Conservation (phyloP, 2,888 invertebrate genomes). For the Alcis repandata region DNA sequence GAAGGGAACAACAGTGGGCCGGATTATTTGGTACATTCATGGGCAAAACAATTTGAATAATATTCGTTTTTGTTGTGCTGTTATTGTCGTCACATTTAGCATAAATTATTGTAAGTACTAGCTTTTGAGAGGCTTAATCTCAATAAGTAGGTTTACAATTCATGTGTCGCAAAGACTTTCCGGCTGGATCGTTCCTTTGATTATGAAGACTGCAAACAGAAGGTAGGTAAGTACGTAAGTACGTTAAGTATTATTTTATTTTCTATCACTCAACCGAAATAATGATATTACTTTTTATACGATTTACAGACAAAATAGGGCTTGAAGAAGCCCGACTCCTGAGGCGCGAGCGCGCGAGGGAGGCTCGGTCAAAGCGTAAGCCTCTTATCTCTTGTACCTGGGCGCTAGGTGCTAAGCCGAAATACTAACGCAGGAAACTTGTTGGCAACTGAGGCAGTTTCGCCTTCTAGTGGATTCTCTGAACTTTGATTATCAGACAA, state of each 20-base stretch:
- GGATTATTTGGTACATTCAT: conserved; percentile 13
- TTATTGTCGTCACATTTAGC: not conserved
- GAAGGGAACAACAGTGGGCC: conserved; percentile 9
- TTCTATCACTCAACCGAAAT: conserved; percentile 20
- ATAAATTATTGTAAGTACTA: no score
- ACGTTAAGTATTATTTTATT: not conserved
- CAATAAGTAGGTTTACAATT: no score
- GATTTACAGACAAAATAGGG: conserved; percentile 29
- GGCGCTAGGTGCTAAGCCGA: conserved; percentile 36
- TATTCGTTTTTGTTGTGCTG: not conserved
- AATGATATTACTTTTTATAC: conserved; percentile 32
- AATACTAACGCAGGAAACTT: conserved; percentile 15
- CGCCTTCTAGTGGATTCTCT: not conserved
- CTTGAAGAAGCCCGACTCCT: conserved; percentile 26
- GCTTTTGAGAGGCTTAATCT: no score
- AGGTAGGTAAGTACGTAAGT: not conserved
- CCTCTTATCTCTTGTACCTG: conserved; percentile 27
- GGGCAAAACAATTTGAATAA: not conserved
- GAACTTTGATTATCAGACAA: not conserved
- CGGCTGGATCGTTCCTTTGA: no score
- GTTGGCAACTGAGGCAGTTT: conserved; percentile 1
- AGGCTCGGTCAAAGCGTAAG: conserved; percentile 21
- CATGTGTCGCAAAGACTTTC: no score
- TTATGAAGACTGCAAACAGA: not conserved
- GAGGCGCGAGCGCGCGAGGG: conserved; percentile 3